Evolutionary conservation across 2,888 invertebrate species (phyloP).

Genomic region (Amblyjoppa fuscipennis): DNA sequence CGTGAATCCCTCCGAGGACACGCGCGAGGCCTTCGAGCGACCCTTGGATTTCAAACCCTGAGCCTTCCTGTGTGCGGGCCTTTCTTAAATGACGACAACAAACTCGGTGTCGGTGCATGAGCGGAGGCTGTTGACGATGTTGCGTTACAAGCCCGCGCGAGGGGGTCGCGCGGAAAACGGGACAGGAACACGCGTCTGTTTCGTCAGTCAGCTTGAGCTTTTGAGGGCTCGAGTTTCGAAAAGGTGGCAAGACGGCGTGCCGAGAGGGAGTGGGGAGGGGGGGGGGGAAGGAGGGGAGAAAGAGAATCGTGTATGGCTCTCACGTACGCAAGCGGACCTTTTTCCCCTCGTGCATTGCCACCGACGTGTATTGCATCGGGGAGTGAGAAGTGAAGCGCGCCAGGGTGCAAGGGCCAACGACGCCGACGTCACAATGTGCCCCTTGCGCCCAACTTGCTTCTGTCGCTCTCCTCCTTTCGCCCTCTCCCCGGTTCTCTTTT

Average conservation of each 20-base stretch:
- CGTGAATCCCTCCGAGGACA: constrained; percentile 26
- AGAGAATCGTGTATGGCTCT: constrained; percentile 45
- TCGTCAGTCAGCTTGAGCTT: constrained; percentile 44
- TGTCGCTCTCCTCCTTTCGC: constrained; percentile 64
- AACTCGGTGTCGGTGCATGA: constrained; percentile 10
- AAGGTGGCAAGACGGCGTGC: constrained; percentile 26
- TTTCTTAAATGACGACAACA: constrained; percentile 19
- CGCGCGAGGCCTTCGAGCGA: not conserved
- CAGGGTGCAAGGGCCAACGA: constrained; percentile 72
- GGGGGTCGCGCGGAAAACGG: constrained; percentile 1
- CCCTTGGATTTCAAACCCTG: constrained; percentile 13
- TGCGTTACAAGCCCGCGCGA: not conserved
- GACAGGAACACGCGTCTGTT: constrained; percentile 22
- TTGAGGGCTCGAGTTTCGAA: constrained; percentile 25
- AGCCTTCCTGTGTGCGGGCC: not conserved
- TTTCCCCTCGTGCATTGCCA: constrained; percentile 33
- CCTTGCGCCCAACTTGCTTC: constrained; percentile 36
- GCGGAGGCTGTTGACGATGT: constrained; percentile 2
- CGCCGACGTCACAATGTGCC: constrained; percentile 51
- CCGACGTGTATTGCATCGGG: constrained; percentile 26
- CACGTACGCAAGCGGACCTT: constrained; percentile 50
- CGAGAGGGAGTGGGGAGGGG: constrained; percentile 16
- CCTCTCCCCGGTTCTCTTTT: constrained; percentile 69
- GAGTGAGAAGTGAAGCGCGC: constrained; percentile 53
- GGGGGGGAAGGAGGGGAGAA: constrained; percentile 24